Evolutionary conservation across 2,888 invertebrate genomes (phyloP), one percentile per base, ranked within the genome.

Genomic region (Troglohyphantes excavatus): DNA sequence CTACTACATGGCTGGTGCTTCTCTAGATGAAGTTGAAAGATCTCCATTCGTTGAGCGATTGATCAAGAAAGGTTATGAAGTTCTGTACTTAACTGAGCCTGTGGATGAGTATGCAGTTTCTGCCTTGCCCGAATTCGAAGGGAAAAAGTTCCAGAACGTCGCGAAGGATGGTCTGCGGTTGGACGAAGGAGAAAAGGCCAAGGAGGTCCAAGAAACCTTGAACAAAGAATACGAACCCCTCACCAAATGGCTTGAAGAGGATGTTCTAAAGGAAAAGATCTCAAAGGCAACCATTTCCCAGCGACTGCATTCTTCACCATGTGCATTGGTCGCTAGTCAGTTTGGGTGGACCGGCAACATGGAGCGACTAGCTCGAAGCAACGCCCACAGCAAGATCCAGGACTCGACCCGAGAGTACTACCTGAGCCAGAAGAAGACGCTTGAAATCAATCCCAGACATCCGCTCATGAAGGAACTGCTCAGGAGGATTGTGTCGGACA

Each of bases 321-420:
- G 98, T 94, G 99, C 98, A 78, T 95, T 99, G 78, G 98, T 99
- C 72, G 99, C 99, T 91, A 97, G 97, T 90, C 96, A 97, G 95
- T 99, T 98, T 94, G 99, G 99, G 92, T 99, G 99, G 99, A 98
- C 99, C 92, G 99, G 99, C 92, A 99, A 99, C 94, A 99, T 99
- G 99, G 99, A 99, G 94, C 95, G 99, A 75, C 95, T 99, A 91
- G 98, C 99, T 91, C 94, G 97, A 91, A 97, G 97, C 70, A 99
- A 99, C 94, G 98, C 99, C 19, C 99, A 99, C 94, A 98, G 98
- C 94, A 99, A 99, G 94, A 94, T 96, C 3, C 97, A 98, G 93
- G 98, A 98, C 94, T 96, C 97, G 46, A 97, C 98, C 93, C 96
- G 97, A 93, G 95, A 95, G 92, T 94, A 97, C 93, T 98, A 98